Conservation (phyloP, 1,140 invertebrate genomes). For the Caenorhabditis elegans region DNA sequence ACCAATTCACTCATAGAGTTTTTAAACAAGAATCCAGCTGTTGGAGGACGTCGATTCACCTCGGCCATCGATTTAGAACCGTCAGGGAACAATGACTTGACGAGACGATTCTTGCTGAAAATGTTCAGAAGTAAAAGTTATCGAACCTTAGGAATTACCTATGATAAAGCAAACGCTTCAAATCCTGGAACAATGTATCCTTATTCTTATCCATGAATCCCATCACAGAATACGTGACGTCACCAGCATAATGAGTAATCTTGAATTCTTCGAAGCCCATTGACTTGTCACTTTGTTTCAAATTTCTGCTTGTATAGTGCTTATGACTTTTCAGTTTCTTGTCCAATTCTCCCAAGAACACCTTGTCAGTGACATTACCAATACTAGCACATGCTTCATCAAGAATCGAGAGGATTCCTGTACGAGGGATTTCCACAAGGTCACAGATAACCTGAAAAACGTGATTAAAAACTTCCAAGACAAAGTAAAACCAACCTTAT, state of each 20-base stretch:
- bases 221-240: constrained; percentile 73
- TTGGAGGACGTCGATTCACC: constrained; percentile 76
- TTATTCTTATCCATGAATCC: constrained; percentile 78
- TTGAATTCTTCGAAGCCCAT: constrained; percentile 69
- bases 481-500: constrained; percentile 70
- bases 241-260: constrained; percentile 77
- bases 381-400: constrained; percentile 75
- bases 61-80: constrained; percentile 70
- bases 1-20: constrained; percentile 88
- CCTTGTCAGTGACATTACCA: constrained; percentile 53
- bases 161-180: constrained; percentile 75
- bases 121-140: neutral
- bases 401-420: constrained; percentile 74
- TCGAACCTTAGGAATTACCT: constrained; percentile 67
- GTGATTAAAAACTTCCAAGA: neutral
- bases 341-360: constrained; percentile 71
- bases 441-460: constrained; percentile 73
- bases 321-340: constrained; percentile 70
- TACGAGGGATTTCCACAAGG: constrained; percentile 70
- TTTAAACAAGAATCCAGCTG: constrained; percentile 80
- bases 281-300: constrained; percentile 44
- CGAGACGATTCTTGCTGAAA: constrained; percentile 70
- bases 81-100: constrained; percentile 73
- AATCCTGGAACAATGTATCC: constrained; percentile 75
- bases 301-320: constrained; percentile 69